Evolutionary conservation across 2,113 vertebrate genomes (phyloP), one percentile per base, ranked within the genome.

Genomic region (Bubo bubo): DNA sequence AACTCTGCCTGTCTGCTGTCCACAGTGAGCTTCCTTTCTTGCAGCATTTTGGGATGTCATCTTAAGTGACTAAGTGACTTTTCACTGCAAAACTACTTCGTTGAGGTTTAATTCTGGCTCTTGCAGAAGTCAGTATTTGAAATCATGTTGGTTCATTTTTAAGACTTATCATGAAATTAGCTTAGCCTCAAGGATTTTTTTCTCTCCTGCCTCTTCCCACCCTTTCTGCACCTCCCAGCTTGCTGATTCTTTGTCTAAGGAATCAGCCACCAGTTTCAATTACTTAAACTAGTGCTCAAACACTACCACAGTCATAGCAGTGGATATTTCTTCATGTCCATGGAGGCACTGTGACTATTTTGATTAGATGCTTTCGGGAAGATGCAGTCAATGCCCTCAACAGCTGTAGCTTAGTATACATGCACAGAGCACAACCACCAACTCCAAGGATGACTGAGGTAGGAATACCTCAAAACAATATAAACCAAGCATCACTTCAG

Each of bases 191-290:
- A 73, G 18, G 26, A 30, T 27, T n/a, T 88, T 7, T 62, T 60
- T 64, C 23, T 47, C 6, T 58, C 32, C 24, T 73, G 17, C 6
- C 7, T 86, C 50, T 89, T 76, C 7, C 21, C 2, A 19, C 5
- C 5, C 4, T 30, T 16, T 43, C 35, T 56, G 12, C 7, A 52
- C 1, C 6, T 30, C 27, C 12, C 1, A 9, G 2, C 4, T 59
- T 86, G 26, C 11, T 0, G 0, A 19, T 92, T 49, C 2, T 12
- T 82, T 64, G 18, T 41, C 35, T 67, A 50, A 81, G 41, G 14
- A 71, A 26, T 16, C 17, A 77, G 1, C 2, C 7, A 11, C 0
- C 0, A 62, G 3, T 14, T 72, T 52, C 68, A 3, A 39, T 62
- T 76, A 35, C 7, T 85, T 64, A 26, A 92, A 56, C 2, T 6